Conservation (phyloP, 2,797 vertebrate genomes). For the Pteronotus mesoamericanus region DNA sequence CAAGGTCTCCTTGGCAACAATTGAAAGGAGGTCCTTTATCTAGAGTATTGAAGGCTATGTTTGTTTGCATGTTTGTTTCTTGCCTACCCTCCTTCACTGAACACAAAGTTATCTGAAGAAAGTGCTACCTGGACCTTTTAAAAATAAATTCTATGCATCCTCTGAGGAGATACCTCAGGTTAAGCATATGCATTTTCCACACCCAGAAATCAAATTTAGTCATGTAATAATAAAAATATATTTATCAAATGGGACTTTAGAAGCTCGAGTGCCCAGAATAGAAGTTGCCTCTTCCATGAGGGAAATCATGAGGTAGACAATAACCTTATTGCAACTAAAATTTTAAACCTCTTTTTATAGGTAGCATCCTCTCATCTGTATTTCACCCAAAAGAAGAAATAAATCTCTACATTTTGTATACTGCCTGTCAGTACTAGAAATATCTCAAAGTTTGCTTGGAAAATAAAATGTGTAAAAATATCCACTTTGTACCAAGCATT, state of each 20-base stretch:
- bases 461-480: background rate
- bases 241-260: background rate
- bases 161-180: background rate
- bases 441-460: background rate
- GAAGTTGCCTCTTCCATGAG: background rate
- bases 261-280: background rate
- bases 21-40: slow-evolving; percentile 41
- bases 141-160: slow-evolving; percentile 7
- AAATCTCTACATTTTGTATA: background rate
- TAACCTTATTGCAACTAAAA: background rate
- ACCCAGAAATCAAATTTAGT: background rate
- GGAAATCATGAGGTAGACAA: background rate
- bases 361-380: background rate
- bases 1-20: slow-evolving; percentile 61
- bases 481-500: background rate
- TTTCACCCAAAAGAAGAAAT: background rate
- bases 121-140: background rate
- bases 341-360: background rate
- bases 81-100: background rate
- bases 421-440: background rate
- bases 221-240: background rate
- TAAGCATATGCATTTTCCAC: background rate
- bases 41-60: background rate
- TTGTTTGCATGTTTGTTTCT: slow-evolving; percentile 11
- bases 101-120: slow-evolving; percentile 9